A percentile compares a stretch with the other conserved stretches of the same genome.
Evolutionary conservation across 2,888 invertebrate genomes (phyloP).

Genomic region (Eupithecia subumbrata): DNA sequence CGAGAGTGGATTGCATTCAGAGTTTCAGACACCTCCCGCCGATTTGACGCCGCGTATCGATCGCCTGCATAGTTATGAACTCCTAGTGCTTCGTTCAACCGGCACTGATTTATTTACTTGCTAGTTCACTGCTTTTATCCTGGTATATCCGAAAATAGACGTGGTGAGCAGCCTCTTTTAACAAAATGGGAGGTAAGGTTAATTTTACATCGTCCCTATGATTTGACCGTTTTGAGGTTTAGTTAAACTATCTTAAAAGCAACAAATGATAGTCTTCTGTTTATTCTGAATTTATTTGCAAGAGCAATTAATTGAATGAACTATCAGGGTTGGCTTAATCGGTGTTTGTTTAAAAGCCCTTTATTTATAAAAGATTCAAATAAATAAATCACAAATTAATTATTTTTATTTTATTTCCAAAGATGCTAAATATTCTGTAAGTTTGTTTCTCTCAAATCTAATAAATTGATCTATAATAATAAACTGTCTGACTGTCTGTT

Average conservation of each 20-base stretch:
- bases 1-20: constrained; percentile 23
- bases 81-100: constrained; percentile 34
- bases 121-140: constrained; percentile 20
- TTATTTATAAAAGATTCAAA: no score
- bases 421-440: no score
- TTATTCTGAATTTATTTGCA: neutral
- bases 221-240: neutral
- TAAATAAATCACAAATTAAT: no score
- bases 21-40: constrained; percentile 37
- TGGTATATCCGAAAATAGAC: constrained; percentile 12
- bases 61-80: constrained; percentile 34
- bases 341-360: no score
- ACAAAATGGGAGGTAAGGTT: neutral
- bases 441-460: neutral
- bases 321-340: no score
- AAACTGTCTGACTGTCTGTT: no score
- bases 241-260: no score
- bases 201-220: neutral
- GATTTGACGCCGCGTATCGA: constrained; percentile 37
- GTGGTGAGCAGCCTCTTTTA: neutral
- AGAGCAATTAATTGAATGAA: no score
- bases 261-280: neutral
- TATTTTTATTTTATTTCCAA: no score
- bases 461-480: neutral
- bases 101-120: constrained; percentile 20